Conservation (phyloP, 2,888 invertebrate genomes). For the Scelioninae gen. 1 region DNA sequence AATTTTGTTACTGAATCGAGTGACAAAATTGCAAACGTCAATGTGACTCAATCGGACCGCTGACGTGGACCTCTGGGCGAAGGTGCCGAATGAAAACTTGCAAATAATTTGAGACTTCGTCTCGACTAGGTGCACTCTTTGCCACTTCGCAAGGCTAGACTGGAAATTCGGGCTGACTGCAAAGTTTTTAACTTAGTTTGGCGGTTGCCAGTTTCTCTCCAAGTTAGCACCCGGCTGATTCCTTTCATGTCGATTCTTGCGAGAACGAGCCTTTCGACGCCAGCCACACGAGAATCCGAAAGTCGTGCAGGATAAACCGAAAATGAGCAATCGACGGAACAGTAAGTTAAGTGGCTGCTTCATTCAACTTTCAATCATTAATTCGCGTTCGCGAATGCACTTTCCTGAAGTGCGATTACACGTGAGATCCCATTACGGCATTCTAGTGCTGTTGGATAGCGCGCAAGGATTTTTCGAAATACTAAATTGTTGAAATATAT, state of each 20-base stretch:
- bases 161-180: constrained; percentile 81
- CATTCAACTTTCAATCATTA: constrained; percentile 62
- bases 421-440: constrained; percentile 47
- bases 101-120: constrained; percentile 77
- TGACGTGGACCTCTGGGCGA: constrained; percentile 65
- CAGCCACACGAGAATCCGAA: constrained; percentile 51
- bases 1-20: no score
- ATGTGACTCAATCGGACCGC: constrained; percentile 12
- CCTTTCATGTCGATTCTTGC: constrained; percentile 79
- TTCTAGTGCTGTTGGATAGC: constrained; percentile 29
- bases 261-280: constrained; percentile 72
- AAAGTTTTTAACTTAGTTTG: constrained; percentile 83
- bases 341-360: constrained; percentile 63
- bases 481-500: no score
- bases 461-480: no score
- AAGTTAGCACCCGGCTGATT: constrained; percentile 59
- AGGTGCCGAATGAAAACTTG: constrained; percentile 77
- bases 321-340: constrained; percentile 72
- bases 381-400: constrained; percentile 50
- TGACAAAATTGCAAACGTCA: constrained; percentile 13
- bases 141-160: constrained; percentile 74
- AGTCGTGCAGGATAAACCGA: constrained; percentile 70
- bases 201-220: constrained; percentile 77
- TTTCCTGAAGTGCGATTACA: constrained; percentile 50
- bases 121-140: constrained; percentile 63